These are phyloP conservation scores for Siniperca undulata DNA, from an alignment of 2,797 vertebrate species.

Conservation along the genomic window DNA sequence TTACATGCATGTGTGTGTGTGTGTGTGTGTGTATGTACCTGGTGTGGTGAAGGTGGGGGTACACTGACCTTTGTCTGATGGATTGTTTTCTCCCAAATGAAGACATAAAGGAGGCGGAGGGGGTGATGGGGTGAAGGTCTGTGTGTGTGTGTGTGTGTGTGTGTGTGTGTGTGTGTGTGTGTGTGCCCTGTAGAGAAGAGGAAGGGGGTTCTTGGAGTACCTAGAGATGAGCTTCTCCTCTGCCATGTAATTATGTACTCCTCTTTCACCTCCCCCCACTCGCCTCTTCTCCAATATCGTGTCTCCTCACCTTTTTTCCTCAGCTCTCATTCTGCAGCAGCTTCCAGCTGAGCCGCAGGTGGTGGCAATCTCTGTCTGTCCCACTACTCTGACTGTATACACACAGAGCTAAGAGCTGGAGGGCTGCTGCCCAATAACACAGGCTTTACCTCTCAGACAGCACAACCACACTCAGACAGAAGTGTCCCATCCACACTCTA, in stretches of 20 bases:
- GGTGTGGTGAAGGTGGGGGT: conserved; percentile 40
- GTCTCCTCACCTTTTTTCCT: conserved; percentile 36
- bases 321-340: conserved; percentile 66
- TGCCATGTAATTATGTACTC: conserved; percentile 82
- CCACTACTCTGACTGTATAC: conserved; percentile 65
- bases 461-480: conserved; percentile 26
- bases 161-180: conserved; percentile 25
- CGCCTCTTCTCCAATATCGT: conserved; percentile 56
- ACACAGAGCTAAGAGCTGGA: conserved; percentile 57
- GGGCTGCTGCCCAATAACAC: conserved; percentile 72
- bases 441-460: conserved; percentile 68
- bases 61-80: conserved; percentile 78
- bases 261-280: conserved; percentile 72
- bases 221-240: conserved; percentile 77
- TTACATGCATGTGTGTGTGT: conserved; percentile 17
- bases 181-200: conserved; percentile 43
- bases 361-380: conserved; percentile 74
- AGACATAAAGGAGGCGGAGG: conserved; percentile 69
- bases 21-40: conserved; percentile 28
- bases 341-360: conserved; percentile 79
- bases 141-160: conserved; percentile 14
- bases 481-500: background rate
- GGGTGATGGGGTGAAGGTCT: conserved; percentile 24
- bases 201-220: conserved; percentile 53
- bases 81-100: conserved; percentile 81